These are phyloP conservation scores for Coluber constrictor DNA, from an alignment of 2,797 vertebrate genomes.

Conservation along the genomic window DNA sequence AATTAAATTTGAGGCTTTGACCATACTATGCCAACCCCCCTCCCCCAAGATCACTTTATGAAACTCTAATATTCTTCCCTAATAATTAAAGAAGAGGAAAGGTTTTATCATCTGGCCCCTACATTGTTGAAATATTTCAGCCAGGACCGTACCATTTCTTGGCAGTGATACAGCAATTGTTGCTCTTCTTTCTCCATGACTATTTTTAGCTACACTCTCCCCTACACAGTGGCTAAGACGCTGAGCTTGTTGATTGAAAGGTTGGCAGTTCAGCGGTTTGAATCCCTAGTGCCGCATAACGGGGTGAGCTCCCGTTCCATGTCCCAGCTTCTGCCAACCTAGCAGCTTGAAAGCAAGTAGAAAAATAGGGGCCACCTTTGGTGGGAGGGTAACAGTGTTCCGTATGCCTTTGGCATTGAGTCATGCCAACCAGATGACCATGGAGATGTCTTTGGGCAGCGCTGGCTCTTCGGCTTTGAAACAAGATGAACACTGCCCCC, in stretches of 20 bases:
- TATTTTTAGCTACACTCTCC: background rate
- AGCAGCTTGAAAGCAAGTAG: no score
- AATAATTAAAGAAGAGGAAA: background rate
- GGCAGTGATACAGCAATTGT: background rate
- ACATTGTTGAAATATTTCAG: background rate
- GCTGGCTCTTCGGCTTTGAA: no score
- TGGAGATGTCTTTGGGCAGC: accelerated
- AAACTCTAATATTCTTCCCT: background rate
- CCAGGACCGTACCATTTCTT: background rate
- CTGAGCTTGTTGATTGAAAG: no score
- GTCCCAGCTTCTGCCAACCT: no score
- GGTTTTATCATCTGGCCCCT: background rate
- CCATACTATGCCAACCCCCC: background rate
- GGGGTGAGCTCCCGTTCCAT: no score
- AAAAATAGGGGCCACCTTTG: no score
- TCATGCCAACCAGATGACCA: no score
- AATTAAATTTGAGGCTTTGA: background rate
- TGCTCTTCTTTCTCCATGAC: background rate
- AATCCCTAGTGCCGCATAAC: no score
- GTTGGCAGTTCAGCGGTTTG: no score
- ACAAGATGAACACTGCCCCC: no score
- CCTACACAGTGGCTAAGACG: background rate
- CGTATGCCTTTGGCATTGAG: no score
- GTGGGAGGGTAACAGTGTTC: no score
- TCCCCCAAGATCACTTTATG: background rate